These are phyloP conservation scores for Decapterus maruadsi DNA, from an alignment of 2,797 vertebrate species.

Conservation along the genomic window DNA sequence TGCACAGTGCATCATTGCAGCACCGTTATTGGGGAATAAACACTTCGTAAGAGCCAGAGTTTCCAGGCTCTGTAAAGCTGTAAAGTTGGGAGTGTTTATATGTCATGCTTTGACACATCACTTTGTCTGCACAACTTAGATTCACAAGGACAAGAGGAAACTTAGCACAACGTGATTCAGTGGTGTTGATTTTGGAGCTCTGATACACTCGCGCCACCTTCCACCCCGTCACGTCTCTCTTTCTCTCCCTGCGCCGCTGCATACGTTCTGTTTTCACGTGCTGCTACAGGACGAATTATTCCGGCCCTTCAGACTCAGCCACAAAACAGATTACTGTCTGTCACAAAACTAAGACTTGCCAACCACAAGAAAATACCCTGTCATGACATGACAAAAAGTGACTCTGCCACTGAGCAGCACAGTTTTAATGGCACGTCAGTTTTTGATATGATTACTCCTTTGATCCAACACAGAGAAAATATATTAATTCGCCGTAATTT, in stretches of 20 bases:
- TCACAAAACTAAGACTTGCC: conserved; percentile 20
- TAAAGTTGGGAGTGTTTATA: conserved; percentile 30
- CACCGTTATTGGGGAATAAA: conserved; percentile 1
- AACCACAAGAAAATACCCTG: conserved; percentile 14
- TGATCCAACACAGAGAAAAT: conserved; percentile 13
- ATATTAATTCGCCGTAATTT: conserved; percentile 17
- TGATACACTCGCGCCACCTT: conserved; percentile 14
- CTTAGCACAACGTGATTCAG: conserved; percentile 62
- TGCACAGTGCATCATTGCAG: conserved; percentile 3
- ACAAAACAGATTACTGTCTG: conserved; percentile 24
- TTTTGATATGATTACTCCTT: conserved; percentile 11
- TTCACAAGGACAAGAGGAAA: conserved; percentile 59
- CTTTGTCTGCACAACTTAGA: conserved; percentile 66
- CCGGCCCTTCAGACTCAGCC: conserved; percentile 30
- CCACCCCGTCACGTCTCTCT: background rate
- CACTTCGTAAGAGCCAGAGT: conserved; percentile 7
- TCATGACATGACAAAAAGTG: conserved; percentile 16
- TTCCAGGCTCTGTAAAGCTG: conserved; percentile 32
- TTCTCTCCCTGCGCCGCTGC: conserved; percentile 1
- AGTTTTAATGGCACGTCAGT: conserved; percentile 4
- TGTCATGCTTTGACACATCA: conserved; percentile 63
- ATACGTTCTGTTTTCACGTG: conserved; percentile 31
- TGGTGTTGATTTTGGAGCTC: conserved; percentile 56
- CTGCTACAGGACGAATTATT: conserved; percentile 18
- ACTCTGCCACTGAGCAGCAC: background rate